These are phyloP conservation scores for Mythimna vitellina DNA, from an alignment of 2,888 invertebrate species.

Conservation along the genomic window DNA sequence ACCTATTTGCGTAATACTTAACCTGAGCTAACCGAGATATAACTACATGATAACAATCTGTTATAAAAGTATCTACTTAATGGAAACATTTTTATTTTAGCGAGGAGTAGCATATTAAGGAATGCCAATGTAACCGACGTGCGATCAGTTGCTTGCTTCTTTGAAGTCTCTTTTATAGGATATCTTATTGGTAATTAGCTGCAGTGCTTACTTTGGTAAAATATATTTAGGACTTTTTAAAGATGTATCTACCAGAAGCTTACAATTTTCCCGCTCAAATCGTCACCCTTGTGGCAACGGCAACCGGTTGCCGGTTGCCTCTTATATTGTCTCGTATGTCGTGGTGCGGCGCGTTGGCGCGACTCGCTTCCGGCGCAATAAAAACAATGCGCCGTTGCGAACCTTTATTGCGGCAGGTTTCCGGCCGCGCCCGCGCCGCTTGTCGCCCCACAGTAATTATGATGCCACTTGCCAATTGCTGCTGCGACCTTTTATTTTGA, in stretches of 20 bases:
- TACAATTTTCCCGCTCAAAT: not conserved
- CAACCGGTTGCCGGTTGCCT: slow-evolving; percentile 43
- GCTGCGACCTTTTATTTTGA: slow-evolving; percentile 42
- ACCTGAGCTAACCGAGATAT: not conserved
- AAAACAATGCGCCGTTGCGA: slow-evolving; percentile 71
- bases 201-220: not conserved
- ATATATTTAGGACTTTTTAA: no score
- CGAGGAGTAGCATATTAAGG: not conserved
- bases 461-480: slow-evolving; percentile 54
- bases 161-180: not conserved
- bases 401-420: slow-evolving; percentile 72
- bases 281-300: slow-evolving; percentile 23
- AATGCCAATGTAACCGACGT: not conserved
- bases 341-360: slow-evolving; percentile 67
- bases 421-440: slow-evolving; percentile 63
- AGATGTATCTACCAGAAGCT: not conserved
- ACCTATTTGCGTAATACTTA: not conserved
- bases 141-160: no score
- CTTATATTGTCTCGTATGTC: slow-evolving; percentile 23
- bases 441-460: slow-evolving; percentile 61
- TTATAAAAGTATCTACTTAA: not conserved
- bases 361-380: slow-evolving; percentile 70
- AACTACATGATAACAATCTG: not conserved
- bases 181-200: not conserved
- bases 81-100: not conserved